Evolutionary conservation across 2,113 vertebrate species (phyloP), one percentile per base, ranked within the genome.

Genomic region (Myotis brandtii): DNA sequence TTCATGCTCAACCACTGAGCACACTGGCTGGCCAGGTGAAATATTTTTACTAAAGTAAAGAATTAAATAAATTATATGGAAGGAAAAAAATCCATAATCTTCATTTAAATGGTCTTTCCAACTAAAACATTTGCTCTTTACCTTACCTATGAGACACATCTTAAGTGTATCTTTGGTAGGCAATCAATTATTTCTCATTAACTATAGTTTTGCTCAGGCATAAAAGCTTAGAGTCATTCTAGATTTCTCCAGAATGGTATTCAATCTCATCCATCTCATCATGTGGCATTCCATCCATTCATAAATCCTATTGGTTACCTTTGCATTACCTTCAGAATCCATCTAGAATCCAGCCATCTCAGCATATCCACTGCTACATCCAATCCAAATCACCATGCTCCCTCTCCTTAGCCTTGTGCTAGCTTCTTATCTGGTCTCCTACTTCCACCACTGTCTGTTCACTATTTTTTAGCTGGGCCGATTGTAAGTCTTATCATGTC

Each of bases 21-120:
- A 59, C 56, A 59, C 56, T 23, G 56, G 21, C 56, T 59, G 56
- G 56, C 56, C 56, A 25, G 21, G 56, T 9, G 56, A 59, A 59
- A 25, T 59, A 76, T 32, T 88, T 93, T 91, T 10, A 72, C 52
- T 85, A 34, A 87, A 69, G 75, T 54, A 93, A 87, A 83, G 50
- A 73, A 77, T 62, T 52, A 91, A 70, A 9, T 85, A 83, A 87
- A 84, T 91, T 82, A 25, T 20, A 6, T 96, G 32, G 27, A 94
- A 94, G 37, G 46, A 76, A 88, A 66, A 95, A 86, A 37, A 56
- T 40, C 43, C 43, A 77, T 77, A 73, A 79, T 50, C 70, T 86
- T 95, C 76, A 86, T 79, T 94, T 89, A 56, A 80, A 59, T 81
- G 9, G 6, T 69, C 34, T 94, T 90, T 86, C 34, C 48, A 76